Conservation (phyloP, 2,888 invertebrate genomes). For the Marronus borbonicus region DNA sequence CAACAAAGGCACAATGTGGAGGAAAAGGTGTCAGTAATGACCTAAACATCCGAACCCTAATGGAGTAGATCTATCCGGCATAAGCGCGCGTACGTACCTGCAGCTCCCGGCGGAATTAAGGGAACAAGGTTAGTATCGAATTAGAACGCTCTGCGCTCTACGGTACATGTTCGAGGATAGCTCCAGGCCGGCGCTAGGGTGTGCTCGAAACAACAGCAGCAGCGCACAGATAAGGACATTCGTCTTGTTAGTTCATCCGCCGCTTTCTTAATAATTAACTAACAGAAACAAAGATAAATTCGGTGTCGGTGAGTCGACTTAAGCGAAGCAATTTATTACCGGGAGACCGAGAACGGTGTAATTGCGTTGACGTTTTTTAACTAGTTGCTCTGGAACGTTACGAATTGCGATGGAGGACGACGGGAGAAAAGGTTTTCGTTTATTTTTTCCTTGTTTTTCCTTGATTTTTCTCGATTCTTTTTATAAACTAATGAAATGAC, state of each 20-base stretch:
- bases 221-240: conserved; percentile 25
- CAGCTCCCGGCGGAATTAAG: conserved; percentile 22
- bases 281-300: conserved; percentile 49
- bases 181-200: not conserved
- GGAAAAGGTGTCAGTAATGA: conserved; percentile 22
- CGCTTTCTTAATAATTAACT: conserved; percentile 51
- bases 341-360: conserved; percentile 11
- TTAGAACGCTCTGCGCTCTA: conserved; percentile 1
- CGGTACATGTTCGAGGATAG: conserved; percentile 16
- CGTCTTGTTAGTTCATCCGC: conserved; percentile 47
- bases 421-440: not conserved
- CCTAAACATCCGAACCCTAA: conserved; percentile 45
- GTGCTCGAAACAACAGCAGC: too few relatives aligned
- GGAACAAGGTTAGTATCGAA: not conserved
- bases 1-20: not conserved
- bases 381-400: not conserved
- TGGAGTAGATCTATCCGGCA: conserved; percentile 44
- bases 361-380: conserved; percentile 9
- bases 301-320: conserved; percentile 41
- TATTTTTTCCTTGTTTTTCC: too few relatives aligned
- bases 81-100: conserved; percentile 40
- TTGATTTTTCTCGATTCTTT: too few relatives aligned
- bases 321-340: conserved; percentile 47
- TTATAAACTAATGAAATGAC: too few relatives aligned
- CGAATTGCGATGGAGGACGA: not conserved